phyloP scores from a whole-genome alignment of 2,888 invertebrate species.

The Coelinius sp. region DNA sequence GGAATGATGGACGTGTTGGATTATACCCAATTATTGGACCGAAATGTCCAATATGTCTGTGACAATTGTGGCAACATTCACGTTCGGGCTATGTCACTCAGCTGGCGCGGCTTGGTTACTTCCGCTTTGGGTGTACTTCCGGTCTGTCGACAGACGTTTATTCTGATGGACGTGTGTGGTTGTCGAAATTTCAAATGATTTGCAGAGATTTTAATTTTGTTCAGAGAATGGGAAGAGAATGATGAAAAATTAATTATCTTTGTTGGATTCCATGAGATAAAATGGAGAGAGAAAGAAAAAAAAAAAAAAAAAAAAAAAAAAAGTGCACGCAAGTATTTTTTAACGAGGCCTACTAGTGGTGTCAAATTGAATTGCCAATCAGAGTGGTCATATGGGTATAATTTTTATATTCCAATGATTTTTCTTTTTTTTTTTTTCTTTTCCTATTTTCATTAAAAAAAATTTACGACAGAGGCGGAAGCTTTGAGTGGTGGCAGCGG shows the following conservation, averaged over 20 bases:
- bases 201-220: constrained; percentile 14
- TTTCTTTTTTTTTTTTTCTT: neutral
- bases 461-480: constrained; percentile 50
- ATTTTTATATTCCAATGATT: neutral
- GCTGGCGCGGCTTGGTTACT: constrained; percentile 3
- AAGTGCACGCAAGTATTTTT: too few relatives aligned
- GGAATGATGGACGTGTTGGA: constrained; percentile 4
- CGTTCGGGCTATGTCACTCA: neutral
- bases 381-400: too few relatives aligned
- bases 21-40: neutral
- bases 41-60: constrained; percentile 9
- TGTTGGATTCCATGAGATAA: too few relatives aligned
- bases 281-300: too few relatives aligned
- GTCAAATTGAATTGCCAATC: too few relatives aligned
- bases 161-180: neutral
- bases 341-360: too few relatives aligned
- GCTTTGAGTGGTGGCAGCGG: constrained; percentile 57
- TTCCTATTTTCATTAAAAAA: too few relatives aligned
- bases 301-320: too few relatives aligned
- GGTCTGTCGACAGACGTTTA: neutral
- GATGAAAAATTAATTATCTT: too few relatives aligned
- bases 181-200: constrained; percentile 26
- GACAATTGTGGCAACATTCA: neutral
- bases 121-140: neutral
- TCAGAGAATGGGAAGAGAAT: neutral